These are phyloP conservation scores for Creontiades dilutus DNA, from an alignment of 2,888 invertebrate species.

Conservation along the genomic window DNA sequence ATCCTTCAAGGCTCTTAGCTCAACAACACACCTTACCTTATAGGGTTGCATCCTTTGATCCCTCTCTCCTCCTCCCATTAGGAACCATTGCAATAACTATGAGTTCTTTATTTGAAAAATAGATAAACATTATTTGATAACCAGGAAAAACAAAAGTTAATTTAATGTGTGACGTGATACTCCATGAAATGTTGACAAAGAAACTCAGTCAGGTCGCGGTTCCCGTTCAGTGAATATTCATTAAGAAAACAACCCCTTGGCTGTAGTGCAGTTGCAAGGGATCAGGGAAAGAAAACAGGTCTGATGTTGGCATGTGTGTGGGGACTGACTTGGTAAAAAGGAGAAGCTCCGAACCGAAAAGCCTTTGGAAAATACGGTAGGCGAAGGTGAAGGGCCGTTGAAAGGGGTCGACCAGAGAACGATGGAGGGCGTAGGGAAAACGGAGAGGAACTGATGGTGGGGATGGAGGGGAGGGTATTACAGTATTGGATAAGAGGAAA, in stretches of 20 bases:
- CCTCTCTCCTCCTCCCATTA: too few species aligned
- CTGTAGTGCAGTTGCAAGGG: conserved; percentile 9
- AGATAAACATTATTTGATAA: too few species aligned
- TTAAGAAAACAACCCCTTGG: conserved; percentile 2
- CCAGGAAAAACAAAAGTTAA: too few species aligned
- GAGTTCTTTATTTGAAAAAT: too few species aligned
- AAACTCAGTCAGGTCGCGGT: neutral
- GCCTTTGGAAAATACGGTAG: neutral
- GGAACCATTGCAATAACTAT: too few species aligned
- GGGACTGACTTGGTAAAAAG: neutral
- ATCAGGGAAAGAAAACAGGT: neutral
- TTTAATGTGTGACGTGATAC: too few species aligned
- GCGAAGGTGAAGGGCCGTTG: neutral
- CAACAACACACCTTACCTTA: too few species aligned
- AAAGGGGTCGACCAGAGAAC: neutral
- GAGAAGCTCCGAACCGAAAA: neutral
- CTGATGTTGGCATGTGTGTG: conserved; percentile 4
- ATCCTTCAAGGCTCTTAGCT: too few species aligned
- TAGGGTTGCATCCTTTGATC: too few species aligned
- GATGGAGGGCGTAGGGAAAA: too few species aligned
- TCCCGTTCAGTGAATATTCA: conserved; percentile 16
- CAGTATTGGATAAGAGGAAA: neutral
- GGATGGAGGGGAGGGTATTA: too few species aligned
- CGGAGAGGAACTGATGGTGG: too few species aligned
- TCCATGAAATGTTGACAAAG: neutral